A percentile compares a stretch with the other conserved stretches of the same genome.
These are phyloP conservation scores for Anabas testudineus DNA, from an alignment of 2,797 vertebrate genomes.

Conservation along the genomic window DNA sequence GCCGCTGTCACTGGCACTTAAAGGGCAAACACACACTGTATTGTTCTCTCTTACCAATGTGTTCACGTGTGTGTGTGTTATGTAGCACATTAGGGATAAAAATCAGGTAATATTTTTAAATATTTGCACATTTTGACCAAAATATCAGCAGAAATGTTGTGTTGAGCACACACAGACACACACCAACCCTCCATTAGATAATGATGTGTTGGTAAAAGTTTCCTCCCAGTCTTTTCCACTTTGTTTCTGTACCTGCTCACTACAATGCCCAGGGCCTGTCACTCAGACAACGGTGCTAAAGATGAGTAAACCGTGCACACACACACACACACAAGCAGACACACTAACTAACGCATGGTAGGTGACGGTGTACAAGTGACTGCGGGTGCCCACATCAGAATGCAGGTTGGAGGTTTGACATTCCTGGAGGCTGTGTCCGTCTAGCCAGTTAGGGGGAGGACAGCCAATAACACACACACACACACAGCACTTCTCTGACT, in stretches of 20 bases:
- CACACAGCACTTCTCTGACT: constrained; percentile 56
- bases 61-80: background rate
- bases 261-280: constrained; percentile 73
- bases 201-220: constrained; percentile 57
- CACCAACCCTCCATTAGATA: constrained; percentile 23
- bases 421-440: constrained; percentile 85
- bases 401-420: constrained; percentile 85
- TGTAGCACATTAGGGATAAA: background rate
- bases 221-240: constrained; percentile 77
- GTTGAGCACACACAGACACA: constrained; percentile 45
- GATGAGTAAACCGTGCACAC: constrained; percentile 38
- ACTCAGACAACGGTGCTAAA: constrained; percentile 54
- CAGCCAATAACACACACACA: constrained; percentile 77
- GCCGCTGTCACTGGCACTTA: constrained; percentile 64
- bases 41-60: constrained; percentile 6
- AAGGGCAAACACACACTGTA: constrained; percentile 42
- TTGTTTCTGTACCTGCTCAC: constrained; percentile 83
- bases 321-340: constrained; percentile 38
- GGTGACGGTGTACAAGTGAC: constrained; percentile 76
- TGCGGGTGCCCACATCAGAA: constrained; percentile 82
- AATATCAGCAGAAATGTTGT: background rate
- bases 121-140: constrained; percentile 70
- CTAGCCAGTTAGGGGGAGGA: constrained; percentile 82
- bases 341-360: constrained; percentile 40
- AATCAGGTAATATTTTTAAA: background rate